Conservation (phyloP, 2,797 vertebrate genomes). For the Sebastes matsubarae region DNA sequence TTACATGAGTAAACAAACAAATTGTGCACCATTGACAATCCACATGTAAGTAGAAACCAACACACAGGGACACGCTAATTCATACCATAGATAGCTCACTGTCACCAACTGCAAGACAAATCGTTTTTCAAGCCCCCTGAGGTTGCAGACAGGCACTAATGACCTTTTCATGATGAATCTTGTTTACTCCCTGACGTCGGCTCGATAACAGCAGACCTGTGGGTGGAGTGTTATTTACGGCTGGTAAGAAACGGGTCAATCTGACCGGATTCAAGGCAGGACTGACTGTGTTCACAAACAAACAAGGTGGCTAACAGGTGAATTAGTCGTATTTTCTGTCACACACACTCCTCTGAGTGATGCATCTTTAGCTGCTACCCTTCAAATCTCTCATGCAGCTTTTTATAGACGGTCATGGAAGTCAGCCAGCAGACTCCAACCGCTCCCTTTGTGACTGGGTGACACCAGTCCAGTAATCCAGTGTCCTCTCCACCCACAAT, state of each 20-base stretch:
- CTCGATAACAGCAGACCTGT: conserved; percentile 20
- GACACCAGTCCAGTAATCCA: conserved; percentile 16
- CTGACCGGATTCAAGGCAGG: neutral
- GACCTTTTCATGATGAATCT: conserved; percentile 54
- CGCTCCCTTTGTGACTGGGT: conserved; percentile 7
- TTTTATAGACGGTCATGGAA: conserved; percentile 51
- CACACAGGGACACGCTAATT: neutral
- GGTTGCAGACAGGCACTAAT: conserved; percentile 26
- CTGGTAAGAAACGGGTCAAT: conserved; percentile 6
- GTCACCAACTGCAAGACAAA: neutral
- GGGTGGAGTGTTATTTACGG: conserved; percentile 16
- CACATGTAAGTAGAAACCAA: neutral
- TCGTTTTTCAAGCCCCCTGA: neutral
- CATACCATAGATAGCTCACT: neutral
- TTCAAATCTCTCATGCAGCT: conserved; percentile 44
- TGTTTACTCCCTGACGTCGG: conserved; percentile 43
- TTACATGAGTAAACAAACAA: neutral
- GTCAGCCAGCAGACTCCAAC: conserved; percentile 38
- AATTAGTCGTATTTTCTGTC: neutral
- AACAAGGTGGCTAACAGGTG: neutral
- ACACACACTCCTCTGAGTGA: neutral
- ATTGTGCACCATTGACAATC: neutral
- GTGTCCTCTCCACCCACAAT: conserved; percentile 22
- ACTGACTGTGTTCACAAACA: neutral
- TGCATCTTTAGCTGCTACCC: conserved; percentile 31